These are phyloP conservation scores for Globodera rostochiensis DNA, from an alignment of 1,140 invertebrate species.

Conservation along the genomic window DNA sequence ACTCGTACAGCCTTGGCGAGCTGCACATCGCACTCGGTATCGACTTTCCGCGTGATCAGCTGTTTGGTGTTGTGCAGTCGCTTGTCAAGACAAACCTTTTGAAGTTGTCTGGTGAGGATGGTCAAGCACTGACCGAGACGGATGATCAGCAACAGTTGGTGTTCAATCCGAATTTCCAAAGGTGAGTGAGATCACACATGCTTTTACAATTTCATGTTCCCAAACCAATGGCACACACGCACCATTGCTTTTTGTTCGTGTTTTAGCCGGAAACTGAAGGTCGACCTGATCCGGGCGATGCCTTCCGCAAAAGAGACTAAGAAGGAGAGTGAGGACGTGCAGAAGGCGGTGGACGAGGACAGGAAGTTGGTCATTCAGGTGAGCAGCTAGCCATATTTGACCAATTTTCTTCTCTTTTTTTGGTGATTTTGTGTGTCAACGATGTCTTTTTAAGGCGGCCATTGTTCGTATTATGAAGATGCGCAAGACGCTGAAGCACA, in stretches of 20 bases:
- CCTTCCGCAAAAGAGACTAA: constrained; percentile 86
- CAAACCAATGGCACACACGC: too few species aligned
- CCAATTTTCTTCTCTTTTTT: too few species aligned
- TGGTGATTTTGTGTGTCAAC: too few species aligned
- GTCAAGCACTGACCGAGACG: background rate
- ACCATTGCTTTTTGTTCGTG: constrained; percentile 21
- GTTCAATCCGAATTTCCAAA: background rate
- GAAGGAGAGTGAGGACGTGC: constrained; percentile 91
- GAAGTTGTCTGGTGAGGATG: background rate
- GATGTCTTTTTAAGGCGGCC: constrained; percentile 73
- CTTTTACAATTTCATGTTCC: constrained; percentile 80
- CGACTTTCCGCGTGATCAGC: constrained; percentile 70
- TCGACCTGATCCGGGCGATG: constrained; percentile 88
- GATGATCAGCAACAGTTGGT: background rate
- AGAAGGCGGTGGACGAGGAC: constrained; percentile 98
- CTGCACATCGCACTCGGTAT: constrained; percentile 85
- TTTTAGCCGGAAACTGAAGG: constrained; percentile 89
- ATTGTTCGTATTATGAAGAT: constrained; percentile 99
- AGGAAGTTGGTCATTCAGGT: constrained; percentile 90
- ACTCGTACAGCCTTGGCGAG: constrained; percentile 82
- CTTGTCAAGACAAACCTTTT: constrained; percentile 86
- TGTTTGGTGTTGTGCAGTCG: constrained; percentile 67
- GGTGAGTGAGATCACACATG: constrained; percentile 74
- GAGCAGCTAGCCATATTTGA: constrained; percentile 4
- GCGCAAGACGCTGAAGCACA: constrained; percentile 90